These are phyloP conservation scores for Eledona agricola DNA, from an alignment of 2,888 invertebrate genomes.

Conservation along the genomic window DNA sequence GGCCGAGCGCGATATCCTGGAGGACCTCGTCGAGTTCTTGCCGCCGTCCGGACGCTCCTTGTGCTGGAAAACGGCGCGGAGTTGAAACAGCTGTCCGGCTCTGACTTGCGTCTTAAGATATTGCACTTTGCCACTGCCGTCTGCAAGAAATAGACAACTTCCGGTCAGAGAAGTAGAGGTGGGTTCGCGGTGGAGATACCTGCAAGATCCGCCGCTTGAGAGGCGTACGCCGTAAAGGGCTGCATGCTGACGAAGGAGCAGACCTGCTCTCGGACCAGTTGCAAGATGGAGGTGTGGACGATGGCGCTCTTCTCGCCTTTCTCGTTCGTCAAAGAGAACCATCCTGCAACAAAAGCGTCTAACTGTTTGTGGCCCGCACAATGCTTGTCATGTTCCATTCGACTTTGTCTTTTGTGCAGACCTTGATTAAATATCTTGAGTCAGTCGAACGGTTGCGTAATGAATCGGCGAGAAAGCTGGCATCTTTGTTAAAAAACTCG, in stretches of 20 bases:
- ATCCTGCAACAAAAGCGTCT: slow-evolving; percentile 66
- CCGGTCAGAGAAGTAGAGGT: too few species aligned
- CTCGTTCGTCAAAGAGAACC: slow-evolving; percentile 75
- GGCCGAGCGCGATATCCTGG: slow-evolving; percentile 54
- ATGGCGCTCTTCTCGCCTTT: slow-evolving; percentile 73
- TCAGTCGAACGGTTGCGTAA: slow-evolving; percentile 8
- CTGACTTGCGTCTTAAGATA: slow-evolving; percentile 77
- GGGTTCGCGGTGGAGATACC: too few species aligned
- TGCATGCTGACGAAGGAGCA: slow-evolving; percentile 72
- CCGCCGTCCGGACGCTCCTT: slow-evolving; percentile 63
- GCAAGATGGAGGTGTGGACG: slow-evolving; percentile 71
- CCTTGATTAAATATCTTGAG: slow-evolving; percentile 2
- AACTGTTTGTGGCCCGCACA: slow-evolving; percentile 19
- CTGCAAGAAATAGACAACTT: slow-evolving; percentile 7
- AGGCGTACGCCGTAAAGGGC: slow-evolving; percentile 69
- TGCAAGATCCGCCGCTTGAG: slow-evolving; percentile 55
- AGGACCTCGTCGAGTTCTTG: slow-evolving; percentile 51
- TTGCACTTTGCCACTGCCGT: slow-evolving; percentile 56
- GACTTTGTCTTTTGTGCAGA: slow-evolving; percentile 15
- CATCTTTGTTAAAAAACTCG: too few species aligned
- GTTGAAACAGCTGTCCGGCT: slow-evolving; percentile 76
- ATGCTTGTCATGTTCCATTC: slow-evolving; percentile 13
- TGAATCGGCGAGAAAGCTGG: too few species aligned
- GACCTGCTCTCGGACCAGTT: slow-evolving; percentile 74
- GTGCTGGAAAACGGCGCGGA: slow-evolving; percentile 80